Base-by-base conservation (phyloP, 2,113 vertebrate genomes). In the Prinia subflava region DNA sequence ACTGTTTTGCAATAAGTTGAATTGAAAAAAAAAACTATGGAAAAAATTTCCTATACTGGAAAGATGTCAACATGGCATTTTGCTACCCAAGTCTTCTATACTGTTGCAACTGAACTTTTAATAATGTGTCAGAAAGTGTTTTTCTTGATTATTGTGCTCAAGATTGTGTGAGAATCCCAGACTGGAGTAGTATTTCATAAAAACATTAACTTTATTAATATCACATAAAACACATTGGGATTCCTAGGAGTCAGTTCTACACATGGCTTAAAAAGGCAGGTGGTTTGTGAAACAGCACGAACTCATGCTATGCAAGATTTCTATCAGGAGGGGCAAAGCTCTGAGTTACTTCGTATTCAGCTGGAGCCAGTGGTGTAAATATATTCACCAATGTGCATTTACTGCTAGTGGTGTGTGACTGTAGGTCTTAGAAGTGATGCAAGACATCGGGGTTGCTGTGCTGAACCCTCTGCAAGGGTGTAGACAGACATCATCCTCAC, bases 1-100 rank as follows among this genome's bases (percentile, higher is more conserved):
- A 94, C 81, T 95, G 86, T 95, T 97, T 97, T 97, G 87, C 59
- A 95, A 92, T 96, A 87, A 56, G 76, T 80, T 19, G 52, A 88
- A 85, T 88, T 77, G 56, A 73, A 33, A 62, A n/a, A 57, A 49
- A 47, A 35, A 46, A 16, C 30, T 39, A 31, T 27, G 56, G 71
- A 89, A 95, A 96, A 95, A 56, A 80, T 27, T 86, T 90, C 82
- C 68, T 11, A 0, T 31, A 19, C 60, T 92, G 82, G 77, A 87
- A 68, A 79, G 75, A 82, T 28, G 84, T 93, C 91, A 95, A 12
- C 57, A 59, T 88, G 86, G 73, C 75, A 83, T 91, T 96, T 89
- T 76, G 44, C 81, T 92, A 86, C 84, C 46, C 25, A 20, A 91
- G 33, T 49, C 25, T 77, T 89, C 79, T 52, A 52, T 41, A 46